These are phyloP conservation scores for Pseudopleuronectes americanus DNA, from an alignment of 2,797 vertebrate genomes.

Conservation along the genomic window DNA sequence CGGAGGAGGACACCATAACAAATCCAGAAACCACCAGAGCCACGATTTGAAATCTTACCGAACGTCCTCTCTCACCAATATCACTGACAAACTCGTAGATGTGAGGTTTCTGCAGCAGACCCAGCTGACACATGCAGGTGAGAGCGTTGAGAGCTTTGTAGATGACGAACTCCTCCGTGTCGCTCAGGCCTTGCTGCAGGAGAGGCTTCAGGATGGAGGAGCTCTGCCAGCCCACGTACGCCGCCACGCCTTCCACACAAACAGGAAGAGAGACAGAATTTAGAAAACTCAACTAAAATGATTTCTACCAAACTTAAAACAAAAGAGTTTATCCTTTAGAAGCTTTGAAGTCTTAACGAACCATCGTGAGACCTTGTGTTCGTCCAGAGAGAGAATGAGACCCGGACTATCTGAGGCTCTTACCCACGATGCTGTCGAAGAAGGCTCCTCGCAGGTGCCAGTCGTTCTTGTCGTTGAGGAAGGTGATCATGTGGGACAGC, in stretches of 20 bases:
- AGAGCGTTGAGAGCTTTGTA: conserved; percentile 96
- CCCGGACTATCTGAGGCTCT: conserved; percentile 15
- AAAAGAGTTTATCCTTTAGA: too few species aligned
- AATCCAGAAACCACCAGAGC: background rate
- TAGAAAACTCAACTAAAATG: too few species aligned
- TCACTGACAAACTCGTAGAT: conserved; percentile 97
- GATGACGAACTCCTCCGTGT: conserved; percentile 98
- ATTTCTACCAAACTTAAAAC: too few species aligned
- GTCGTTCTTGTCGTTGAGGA: conserved; percentile 98
- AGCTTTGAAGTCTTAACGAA: too few species aligned
- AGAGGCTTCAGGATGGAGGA: conserved; percentile 97
- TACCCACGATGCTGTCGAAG: conserved; percentile 98
- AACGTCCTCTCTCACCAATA: conserved; percentile 86
- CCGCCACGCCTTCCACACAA: conserved; percentile 90
- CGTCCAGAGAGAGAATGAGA: background rate
- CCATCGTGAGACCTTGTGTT: too few species aligned
- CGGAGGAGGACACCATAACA: conserved; percentile 1
- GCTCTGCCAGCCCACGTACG: conserved; percentile 98
- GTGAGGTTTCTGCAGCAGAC: conserved; percentile 95
- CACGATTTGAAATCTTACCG: background rate
- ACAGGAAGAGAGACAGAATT: background rate
- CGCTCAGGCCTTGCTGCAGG: conserved; percentile 96
- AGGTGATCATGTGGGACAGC: conserved; percentile 98
- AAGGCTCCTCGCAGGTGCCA: conserved; percentile 98
- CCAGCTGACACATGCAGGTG: conserved; percentile 97